Percentiles rank a stretch among this genome's conserved stretches.
Conservation (phyloP, 1,140 invertebrate genomes). For the Saccostrea cuccullata region DNA sequence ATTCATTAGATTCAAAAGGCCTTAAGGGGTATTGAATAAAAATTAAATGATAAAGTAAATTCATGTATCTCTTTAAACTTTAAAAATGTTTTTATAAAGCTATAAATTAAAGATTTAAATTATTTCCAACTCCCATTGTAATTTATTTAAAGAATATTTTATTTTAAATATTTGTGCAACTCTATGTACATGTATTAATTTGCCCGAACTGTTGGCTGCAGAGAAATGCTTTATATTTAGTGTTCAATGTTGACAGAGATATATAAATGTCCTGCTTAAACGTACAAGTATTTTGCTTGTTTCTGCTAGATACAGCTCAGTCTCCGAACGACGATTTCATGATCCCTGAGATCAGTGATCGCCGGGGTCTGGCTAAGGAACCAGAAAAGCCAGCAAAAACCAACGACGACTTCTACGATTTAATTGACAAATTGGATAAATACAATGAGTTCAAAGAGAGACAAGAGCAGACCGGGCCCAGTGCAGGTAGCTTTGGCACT, state of each 20-base stretch:
- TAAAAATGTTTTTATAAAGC: no score
- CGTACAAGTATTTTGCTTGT: not conserved
- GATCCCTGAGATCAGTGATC: constrained; percentile 61
- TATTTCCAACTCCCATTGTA: no score
- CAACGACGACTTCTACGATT: constrained; percentile 67
- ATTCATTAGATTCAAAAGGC: no score
- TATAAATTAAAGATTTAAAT: no score
- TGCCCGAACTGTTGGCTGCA: not conserved
- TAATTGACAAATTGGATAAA: constrained; percentile 69
- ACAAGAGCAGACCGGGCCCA: constrained; percentile 40
- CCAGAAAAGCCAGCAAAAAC: constrained; percentile 60
- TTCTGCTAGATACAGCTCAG: constrained; percentile 44
- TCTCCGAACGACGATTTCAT: constrained; percentile 59
- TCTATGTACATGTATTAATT: not conserved
- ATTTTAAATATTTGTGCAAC: not conserved
- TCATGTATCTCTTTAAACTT: no score
- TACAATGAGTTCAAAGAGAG: constrained; percentile 62
- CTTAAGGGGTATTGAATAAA: no score
- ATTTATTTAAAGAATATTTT: no score
- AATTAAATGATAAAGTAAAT: no score
- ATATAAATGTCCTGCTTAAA: constrained; percentile 23
- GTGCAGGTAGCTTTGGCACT: constrained; percentile 46
- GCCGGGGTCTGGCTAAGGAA: constrained; percentile 62
- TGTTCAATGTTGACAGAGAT: not conserved
- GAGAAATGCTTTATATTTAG: not conserved